Base-by-base conservation (phyloP, 2,113 vertebrate species). In the Protobothrops mucrosquamatus region DNA sequence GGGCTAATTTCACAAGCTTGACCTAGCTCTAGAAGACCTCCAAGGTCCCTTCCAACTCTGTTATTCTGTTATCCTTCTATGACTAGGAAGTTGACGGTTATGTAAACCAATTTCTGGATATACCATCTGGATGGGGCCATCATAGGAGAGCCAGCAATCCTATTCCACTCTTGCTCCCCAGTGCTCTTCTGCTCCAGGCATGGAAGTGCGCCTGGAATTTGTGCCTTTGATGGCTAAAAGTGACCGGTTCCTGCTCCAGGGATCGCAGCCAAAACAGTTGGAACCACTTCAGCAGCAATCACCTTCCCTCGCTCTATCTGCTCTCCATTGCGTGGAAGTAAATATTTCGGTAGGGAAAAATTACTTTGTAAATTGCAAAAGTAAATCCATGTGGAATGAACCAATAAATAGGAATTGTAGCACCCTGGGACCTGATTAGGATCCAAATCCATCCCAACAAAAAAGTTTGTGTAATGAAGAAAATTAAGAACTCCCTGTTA, bases 331-430 rank as follows among this genome's bases (percentile, higher is more conserved):
- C 51, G 54, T 26, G 46, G 88, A 89, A 89, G 92, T 92, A 89
- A 92, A 89, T 92, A 92, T 89, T 92, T 92, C 92, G 59, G 69
- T 39, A 92, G 92, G 92, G 69, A 61, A 89, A 92, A 85, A 92
- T 85, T 89, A 61, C 88, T 89, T 85, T 59, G 69, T 39, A 92
- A 92, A 89, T 92, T 85, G 92, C 87, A 89, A 52, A 89, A 86
- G 89, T 85, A 92, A 89, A 89, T 85, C 88, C 92, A 57, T 52
- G 88, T 46, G 51, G 92, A 89, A 92, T 89, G 92, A 92, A 55
- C 88, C 88, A 85, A 89, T 89, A 92, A 92, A 92, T 89, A 59
- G 39, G 26, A 61, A 61, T 18, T 85, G 92, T 34, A 59, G 43
- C 29, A 39, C 34, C 29, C 69, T 85, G 88, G 64, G 64, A 92